phyloP scores from a whole-genome alignment of 2,113 vertebrate genomes.

The Haemorhous mexicanus region DNA sequence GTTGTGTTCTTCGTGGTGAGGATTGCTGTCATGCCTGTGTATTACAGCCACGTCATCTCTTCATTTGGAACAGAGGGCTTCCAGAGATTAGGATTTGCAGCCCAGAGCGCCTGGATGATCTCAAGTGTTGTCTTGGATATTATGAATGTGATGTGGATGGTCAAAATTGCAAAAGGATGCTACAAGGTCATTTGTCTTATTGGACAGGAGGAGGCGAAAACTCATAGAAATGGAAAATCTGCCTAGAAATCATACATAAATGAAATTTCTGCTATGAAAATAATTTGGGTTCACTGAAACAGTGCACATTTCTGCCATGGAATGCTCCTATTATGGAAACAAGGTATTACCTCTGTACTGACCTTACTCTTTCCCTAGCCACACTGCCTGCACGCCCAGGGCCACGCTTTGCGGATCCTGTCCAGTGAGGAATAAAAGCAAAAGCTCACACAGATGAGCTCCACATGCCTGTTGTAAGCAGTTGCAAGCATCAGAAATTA shows the following conservation, averaged over 20 bases:
- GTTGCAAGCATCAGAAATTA: not conserved
- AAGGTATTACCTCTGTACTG: conserved; percentile 64
- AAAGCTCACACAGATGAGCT: not conserved
- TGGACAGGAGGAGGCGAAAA: conserved; percentile 65
- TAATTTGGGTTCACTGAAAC: conserved; percentile 35
- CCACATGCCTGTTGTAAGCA: not conserved
- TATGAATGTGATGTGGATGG: conserved; percentile 99
- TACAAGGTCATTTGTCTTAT: conserved; percentile 84
- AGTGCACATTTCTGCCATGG: conserved; percentile 53
- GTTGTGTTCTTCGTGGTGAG: conserved; percentile 90
- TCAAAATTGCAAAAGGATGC: conserved; percentile 93
- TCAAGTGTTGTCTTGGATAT: conserved; percentile 89
- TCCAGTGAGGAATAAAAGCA: not conserved
- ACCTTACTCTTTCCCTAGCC: conserved; percentile 26
- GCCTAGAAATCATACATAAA: conserved; percentile 69
- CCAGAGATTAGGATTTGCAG: conserved; percentile 77
- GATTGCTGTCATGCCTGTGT: conserved; percentile 87
- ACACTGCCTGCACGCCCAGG: conserved; percentile 54
- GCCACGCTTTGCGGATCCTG: conserved; percentile 37
- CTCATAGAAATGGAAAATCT: conserved; percentile 87
- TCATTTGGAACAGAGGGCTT: conserved; percentile 90
- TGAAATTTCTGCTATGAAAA: conserved; percentile 19
- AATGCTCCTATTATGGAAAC: conserved; percentile 44
- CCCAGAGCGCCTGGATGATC: conserved; percentile 87
- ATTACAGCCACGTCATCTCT: conserved; percentile 81